These are phyloP conservation scores for Anoplius nigerrimus DNA, from an alignment of 2,888 invertebrate genomes.

Conservation along the genomic window DNA sequence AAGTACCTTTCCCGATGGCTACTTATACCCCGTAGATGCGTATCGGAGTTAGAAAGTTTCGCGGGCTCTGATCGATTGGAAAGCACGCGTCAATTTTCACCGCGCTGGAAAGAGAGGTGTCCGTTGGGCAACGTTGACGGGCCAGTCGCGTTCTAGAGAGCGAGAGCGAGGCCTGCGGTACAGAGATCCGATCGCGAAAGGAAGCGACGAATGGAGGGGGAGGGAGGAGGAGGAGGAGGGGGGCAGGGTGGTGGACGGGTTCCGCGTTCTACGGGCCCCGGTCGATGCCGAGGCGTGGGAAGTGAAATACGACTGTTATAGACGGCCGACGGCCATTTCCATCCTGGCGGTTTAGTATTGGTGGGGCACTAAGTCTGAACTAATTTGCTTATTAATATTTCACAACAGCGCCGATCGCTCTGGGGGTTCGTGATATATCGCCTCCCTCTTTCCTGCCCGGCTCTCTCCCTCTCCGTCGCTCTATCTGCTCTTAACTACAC, in stretches of 20 bases:
- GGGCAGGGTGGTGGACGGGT: slow-evolving; percentile 44
- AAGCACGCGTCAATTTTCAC: no score
- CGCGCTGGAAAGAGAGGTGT: no score
- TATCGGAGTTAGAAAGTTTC: no score
- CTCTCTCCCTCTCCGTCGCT: slow-evolving; percentile 9
- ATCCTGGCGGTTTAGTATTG: slow-evolving; percentile 58
- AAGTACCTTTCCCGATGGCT: no score
- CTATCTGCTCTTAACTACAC: not conserved
- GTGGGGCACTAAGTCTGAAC: slow-evolving; percentile 65
- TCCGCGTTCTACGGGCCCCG: slow-evolving; percentile 49
- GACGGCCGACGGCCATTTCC: slow-evolving; percentile 59
- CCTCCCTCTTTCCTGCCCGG: slow-evolving; percentile 30
- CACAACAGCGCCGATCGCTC: slow-evolving; percentile 69
- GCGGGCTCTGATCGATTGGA: no score
- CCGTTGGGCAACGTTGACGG: not conserved
- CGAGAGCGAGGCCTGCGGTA: not conserved
- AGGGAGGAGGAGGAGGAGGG: slow-evolving; percentile 20
- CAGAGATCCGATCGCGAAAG: not conserved
- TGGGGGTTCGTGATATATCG: slow-evolving; percentile 66
- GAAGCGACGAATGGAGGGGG: slow-evolving; percentile 3
- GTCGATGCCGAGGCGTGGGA: slow-evolving; percentile 59
- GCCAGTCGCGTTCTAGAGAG: no score
- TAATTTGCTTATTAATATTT: slow-evolving; percentile 74
- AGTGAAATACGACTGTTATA: slow-evolving; percentile 66
- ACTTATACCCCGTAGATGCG: no score